A percentile compares a stretch with the other conserved stretches of the same genome.
Evolutionary conservation across 2,797 vertebrate species (phyloP).

Genomic region (Remorina albescens): DNA sequence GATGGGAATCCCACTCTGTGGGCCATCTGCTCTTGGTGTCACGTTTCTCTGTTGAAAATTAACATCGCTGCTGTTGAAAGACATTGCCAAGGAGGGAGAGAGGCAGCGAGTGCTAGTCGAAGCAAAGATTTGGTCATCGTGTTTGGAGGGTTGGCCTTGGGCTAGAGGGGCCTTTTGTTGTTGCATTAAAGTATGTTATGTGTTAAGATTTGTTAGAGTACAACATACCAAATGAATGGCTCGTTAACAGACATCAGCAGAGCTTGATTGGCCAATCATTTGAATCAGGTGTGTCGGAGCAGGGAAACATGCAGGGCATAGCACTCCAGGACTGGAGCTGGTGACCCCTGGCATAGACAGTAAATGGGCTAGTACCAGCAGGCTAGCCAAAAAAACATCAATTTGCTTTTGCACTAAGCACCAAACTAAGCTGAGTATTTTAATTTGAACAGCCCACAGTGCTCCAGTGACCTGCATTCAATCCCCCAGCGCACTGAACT

Average conservation of each 20-base stretch:
- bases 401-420: conserved; percentile 39
- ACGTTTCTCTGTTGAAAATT: conserved; percentile 62
- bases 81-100: conserved; percentile 37
- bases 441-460: conserved; percentile 55
- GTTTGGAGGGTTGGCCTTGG: conserved; percentile 4
- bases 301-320: no score
- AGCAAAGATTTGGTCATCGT: conserved; percentile 9
- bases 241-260: no score
- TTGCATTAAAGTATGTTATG: conserved; percentile 34
- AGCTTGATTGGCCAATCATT: no score
- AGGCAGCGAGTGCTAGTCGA: background rate
- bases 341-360: no score
- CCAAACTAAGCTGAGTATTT: conserved; percentile 53
- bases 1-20: conserved; percentile 54
- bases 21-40: conserved; percentile 69
- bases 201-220: conserved; percentile 12
- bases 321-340: no score
- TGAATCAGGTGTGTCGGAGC: no score
- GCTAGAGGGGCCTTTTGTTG: conserved; percentile 11
- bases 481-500: conserved; percentile 33
- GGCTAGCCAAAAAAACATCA: conserved; percentile 18
- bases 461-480: conserved; percentile 76
- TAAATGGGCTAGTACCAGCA: conserved; percentile 23
- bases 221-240: no score
- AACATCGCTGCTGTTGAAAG: conserved; percentile 65